Evolutionary conservation across 2,888 invertebrate genomes (phyloP).

Genomic region (Drosophila percnosoma): DNA sequence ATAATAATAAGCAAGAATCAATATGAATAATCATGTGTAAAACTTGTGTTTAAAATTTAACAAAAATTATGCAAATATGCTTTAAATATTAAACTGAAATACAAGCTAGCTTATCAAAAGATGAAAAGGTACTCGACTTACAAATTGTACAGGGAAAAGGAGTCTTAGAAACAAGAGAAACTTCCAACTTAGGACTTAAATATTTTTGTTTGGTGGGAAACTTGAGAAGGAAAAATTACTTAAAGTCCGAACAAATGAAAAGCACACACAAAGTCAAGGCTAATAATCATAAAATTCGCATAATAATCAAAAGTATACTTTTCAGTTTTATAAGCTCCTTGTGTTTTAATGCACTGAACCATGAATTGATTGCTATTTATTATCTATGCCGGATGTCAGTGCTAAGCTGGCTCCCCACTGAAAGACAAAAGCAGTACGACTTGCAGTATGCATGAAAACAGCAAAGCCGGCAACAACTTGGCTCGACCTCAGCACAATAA

Average conservation of each 20-base stretch:
- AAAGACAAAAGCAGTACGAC: conserved; percentile 27
- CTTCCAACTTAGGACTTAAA: background rate
- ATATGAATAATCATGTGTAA: background rate
- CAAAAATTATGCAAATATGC: background rate
- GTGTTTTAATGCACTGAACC: conserved; percentile 13
- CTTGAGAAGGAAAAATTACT: background rate
- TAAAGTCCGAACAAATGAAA: background rate
- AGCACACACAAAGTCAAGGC: conserved; percentile 6
- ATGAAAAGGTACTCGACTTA: background rate
- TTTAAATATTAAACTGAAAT: background rate
- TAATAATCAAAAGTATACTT: conserved; percentile 16
- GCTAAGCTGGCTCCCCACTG: conserved; percentile 1
- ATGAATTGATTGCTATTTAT: conserved; percentile 13
- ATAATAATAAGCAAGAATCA: conserved; percentile 12
- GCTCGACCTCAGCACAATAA: conserved; percentile 25
- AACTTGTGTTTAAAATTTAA: background rate
- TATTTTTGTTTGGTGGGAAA: background rate
- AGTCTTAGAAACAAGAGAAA: background rate
- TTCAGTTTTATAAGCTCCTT: conserved; percentile 12
- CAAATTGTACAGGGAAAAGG: background rate
- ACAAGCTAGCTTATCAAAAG: background rate
- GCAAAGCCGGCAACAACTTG: conserved; percentile 3
- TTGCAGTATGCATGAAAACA: conserved; percentile 4
- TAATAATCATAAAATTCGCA: conserved; percentile 19
- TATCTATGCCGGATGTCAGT: conserved; percentile 2